These are phyloP conservation scores for Teleogryllus occipitalis DNA, from an alignment of 1,140 invertebrate species.

Conservation along the genomic window DNA sequence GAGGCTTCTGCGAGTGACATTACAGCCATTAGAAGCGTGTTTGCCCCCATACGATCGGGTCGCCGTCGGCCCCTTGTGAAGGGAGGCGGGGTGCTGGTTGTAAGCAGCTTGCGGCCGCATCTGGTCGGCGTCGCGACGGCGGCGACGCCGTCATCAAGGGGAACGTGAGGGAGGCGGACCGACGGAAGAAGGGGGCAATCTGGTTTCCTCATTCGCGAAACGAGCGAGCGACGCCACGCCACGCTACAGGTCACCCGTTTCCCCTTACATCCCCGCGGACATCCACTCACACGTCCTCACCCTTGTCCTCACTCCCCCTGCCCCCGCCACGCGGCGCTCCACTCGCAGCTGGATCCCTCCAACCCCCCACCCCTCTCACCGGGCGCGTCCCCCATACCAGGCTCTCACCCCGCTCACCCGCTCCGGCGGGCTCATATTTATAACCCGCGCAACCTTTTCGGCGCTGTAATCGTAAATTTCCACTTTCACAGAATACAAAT, in stretches of 20 bases:
- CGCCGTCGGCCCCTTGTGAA: neutral
- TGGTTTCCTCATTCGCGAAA: neutral
- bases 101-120: neutral
- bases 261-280: neutral
- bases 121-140: neutral
- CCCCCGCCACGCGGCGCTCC: neutral
- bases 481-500: conserved; percentile 1
- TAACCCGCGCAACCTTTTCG: neutral
- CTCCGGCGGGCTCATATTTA: neutral
- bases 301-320: neutral
- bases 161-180: too few relatives aligned
- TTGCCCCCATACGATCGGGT: neutral
- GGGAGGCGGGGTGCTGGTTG: too few relatives aligned
- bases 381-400: neutral
- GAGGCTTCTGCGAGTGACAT: too few relatives aligned
- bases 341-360: neutral
- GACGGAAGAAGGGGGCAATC: neutral
- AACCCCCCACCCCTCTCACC: neutral
- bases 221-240: neutral
- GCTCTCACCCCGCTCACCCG: neutral
- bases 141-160: neutral
- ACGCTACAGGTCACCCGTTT: neutral
- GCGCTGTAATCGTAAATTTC: neutral
- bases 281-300: neutral
- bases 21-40: too few relatives aligned